Evolutionary conservation across 2,888 invertebrate genomes (phyloP).

Genomic region (Nomada ruficornis): DNA sequence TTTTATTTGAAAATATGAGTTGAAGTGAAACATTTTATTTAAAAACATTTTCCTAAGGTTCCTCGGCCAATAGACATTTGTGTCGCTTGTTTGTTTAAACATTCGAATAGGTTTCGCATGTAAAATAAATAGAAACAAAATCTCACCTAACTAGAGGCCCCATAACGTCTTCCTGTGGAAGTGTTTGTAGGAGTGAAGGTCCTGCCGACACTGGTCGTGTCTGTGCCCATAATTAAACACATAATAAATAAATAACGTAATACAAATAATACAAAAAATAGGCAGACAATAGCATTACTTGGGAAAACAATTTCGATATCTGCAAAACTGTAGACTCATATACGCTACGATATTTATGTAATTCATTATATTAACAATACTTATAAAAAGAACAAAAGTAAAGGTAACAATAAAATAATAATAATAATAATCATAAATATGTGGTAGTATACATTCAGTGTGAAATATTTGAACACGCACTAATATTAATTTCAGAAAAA

Average conservation of each 20-base stretch:
- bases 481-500: neutral
- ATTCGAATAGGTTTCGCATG: neutral
- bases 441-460: neutral
- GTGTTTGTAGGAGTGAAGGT: constrained; percentile 85
- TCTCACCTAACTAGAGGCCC: constrained; percentile 87
- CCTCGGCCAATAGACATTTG: neutral
- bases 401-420: constrained; percentile 5
- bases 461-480: neutral
- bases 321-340: neutral
- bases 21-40: neutral
- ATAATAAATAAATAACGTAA: constrained; percentile 48
- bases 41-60: constrained; percentile 22
- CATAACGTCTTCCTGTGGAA: constrained; percentile 85
- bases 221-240: constrained; percentile 77
- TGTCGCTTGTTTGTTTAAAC: too few species aligned
- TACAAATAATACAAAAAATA: constrained; percentile 21
- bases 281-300: neutral
- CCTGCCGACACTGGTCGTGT: constrained; percentile 87
- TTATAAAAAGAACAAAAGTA: neutral
- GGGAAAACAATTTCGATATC: constrained; percentile 19
- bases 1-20: too few species aligned
- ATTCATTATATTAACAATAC: neutral
- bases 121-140: constrained; percentile 40
- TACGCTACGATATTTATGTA: neutral
- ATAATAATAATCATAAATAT: neutral